Percentiles rank a stretch among this genome's conserved stretches.
Conservation (phyloP, 2,797 vertebrate species). For the Vipera latastei region DNA sequence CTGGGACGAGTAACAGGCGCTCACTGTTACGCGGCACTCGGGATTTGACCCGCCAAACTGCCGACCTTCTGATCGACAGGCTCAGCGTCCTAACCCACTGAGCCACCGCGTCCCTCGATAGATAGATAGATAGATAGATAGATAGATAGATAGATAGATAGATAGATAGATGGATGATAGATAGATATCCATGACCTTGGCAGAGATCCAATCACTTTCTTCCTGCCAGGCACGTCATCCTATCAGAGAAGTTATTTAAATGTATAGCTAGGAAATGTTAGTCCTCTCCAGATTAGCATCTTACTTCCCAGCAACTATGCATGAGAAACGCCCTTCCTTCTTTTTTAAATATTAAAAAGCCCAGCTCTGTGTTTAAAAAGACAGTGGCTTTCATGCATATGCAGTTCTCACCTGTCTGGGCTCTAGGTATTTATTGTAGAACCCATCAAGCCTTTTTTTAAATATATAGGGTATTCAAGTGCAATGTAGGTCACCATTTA, state of each 20-base stretch:
- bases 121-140: no score
- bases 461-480: background rate
- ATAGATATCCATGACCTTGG: background rate
- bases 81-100: no score
- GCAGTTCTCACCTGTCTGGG: background rate
- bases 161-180: no score
- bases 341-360: background rate
- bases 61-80: no score
- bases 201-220: background rate
- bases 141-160: no score
- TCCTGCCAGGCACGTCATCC: background rate
- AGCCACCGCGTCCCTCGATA: no score
- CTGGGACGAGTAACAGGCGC: no score
- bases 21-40: no score
- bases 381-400: background rate
- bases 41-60: no score
- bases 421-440: background rate
- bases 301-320: background rate
- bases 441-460: conserved; percentile 37
- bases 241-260: background rate
- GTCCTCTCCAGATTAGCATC: background rate
- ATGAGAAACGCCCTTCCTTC: no score
- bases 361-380: background rate
- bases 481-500: background rate
- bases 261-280: background rate